Conservation (phyloP, 2,888 invertebrate species). For the Agrochola macilenta region DNA sequence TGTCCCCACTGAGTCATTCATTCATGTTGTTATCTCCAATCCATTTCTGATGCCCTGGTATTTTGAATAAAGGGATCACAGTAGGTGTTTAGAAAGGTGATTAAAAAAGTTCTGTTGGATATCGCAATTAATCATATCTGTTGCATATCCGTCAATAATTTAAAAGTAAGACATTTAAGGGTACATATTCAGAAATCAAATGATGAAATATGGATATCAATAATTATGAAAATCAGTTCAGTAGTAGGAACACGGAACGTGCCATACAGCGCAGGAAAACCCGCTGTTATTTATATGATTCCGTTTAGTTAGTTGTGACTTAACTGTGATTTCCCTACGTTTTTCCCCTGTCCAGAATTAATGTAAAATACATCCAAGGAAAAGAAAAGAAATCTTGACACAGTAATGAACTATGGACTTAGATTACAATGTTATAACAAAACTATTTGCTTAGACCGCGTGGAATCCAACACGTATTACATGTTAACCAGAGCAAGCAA, state of each 20-base stretch:
- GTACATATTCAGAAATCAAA: no score
- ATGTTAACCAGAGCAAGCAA: constrained; percentile 47
- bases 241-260: not conserved
- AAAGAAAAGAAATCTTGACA: not conserved
- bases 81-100: not conserved
- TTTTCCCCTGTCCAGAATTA: constrained; percentile 1
- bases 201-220: no score
- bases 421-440: constrained; percentile 6
- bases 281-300: not conserved
- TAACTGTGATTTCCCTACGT: not conserved
- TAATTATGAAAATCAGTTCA: no score
- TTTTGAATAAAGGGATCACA: not conserved
- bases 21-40: constrained; percentile 35
- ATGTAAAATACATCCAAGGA: not conserved
- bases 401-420: not conserved
- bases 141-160: not conserved
- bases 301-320: not conserved
- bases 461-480: constrained; percentile 32
- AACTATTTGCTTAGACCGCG: constrained; percentile 5
- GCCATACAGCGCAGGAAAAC: not conserved
- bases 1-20: constrained; percentile 47
- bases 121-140: not conserved
- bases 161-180: no score
- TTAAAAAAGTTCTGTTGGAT: not conserved
- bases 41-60: constrained; percentile 35